Conservation (phyloP, 35 echinoderm and acorn worm species). For the Ophioderma brevispina region DNA sequence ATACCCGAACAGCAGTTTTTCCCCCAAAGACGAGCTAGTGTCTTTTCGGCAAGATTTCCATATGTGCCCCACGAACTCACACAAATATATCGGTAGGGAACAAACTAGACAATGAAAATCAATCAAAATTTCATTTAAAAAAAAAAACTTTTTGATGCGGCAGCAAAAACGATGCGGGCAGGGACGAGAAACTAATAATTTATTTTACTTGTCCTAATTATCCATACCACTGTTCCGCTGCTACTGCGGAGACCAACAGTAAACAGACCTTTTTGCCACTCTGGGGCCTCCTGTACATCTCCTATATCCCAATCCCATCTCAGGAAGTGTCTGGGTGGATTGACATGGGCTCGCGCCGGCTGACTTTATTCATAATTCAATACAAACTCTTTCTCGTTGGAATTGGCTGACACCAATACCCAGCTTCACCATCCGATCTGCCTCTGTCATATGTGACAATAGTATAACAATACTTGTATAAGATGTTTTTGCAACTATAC, state of each 20-base stretch:
- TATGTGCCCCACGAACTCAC: no score
- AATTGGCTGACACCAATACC: neutral
- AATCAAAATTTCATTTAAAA: neutral
- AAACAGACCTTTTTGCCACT: neutral
- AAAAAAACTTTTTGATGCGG: no score
- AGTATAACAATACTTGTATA: no score
- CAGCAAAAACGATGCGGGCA: no score
- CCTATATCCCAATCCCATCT: slow-evolving; percentile 14
- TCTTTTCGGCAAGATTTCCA: no score
- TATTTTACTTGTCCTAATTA: no score
- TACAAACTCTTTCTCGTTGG: slow-evolving; percentile 11
- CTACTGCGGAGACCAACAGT: neutral
- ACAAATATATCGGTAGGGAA: no score
- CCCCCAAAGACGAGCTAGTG: no score
- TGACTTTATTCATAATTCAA: slow-evolving; percentile 24
- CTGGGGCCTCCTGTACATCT: neutral
- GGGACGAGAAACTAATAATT: no score
- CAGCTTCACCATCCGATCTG: slow-evolving; percentile 30
- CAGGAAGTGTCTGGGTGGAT: slow-evolving; percentile 21
- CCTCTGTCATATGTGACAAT: no score
- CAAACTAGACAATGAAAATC: neutral
- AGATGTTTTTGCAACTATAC: no score
- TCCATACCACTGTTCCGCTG: neutral
- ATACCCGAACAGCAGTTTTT: no score
- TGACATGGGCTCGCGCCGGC: slow-evolving; percentile 13